Evolutionary conservation across 1,140 invertebrate species (phyloP).

Genomic region (Cheumatopsyche charites): DNA sequence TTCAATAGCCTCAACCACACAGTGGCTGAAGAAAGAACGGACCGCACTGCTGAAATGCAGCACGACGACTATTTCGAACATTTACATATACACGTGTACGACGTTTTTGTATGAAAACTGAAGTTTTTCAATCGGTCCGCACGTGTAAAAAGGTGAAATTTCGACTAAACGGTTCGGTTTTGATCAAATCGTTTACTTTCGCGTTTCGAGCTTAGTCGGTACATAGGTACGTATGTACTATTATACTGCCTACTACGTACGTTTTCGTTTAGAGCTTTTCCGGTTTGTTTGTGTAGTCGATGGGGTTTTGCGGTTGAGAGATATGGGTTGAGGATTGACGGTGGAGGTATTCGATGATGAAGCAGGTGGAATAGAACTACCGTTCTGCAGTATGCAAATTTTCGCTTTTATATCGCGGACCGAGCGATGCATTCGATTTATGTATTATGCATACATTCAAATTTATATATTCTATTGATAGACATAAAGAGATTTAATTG

Average conservation of each 20-base stretch:
- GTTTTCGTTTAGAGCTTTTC: too few species aligned
- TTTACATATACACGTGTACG: background rate
- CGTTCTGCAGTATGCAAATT: slow-evolving; percentile 16
- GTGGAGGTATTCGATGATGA: background rate
- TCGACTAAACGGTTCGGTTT: too few species aligned
- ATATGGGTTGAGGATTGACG: background rate
- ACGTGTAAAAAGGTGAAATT: too few species aligned
- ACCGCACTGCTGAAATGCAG: slow-evolving; percentile 29
- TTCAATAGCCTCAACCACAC: slow-evolving; percentile 31
- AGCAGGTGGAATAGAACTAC: background rate
- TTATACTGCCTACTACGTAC: too few species aligned
- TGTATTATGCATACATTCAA: background rate
- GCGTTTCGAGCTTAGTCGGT: too few species aligned
- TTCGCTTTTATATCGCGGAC: background rate
- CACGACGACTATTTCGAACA: slow-evolving; percentile 18
- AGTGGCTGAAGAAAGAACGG: slow-evolving; percentile 27
- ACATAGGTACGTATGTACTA: too few species aligned
- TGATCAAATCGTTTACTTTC: too few species aligned
- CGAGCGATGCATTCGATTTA: slow-evolving; percentile 5
- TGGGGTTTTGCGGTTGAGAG: background rate
- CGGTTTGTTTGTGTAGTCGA: background rate
- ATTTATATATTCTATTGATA: slow-evolving; percentile 15
- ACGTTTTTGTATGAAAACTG: background rate
- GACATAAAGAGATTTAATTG: too few species aligned
- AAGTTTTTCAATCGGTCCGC: background rate